Base-by-base conservation (phyloP, 1,140 invertebrate species). In the Drosophila sturtevanti region DNA sequence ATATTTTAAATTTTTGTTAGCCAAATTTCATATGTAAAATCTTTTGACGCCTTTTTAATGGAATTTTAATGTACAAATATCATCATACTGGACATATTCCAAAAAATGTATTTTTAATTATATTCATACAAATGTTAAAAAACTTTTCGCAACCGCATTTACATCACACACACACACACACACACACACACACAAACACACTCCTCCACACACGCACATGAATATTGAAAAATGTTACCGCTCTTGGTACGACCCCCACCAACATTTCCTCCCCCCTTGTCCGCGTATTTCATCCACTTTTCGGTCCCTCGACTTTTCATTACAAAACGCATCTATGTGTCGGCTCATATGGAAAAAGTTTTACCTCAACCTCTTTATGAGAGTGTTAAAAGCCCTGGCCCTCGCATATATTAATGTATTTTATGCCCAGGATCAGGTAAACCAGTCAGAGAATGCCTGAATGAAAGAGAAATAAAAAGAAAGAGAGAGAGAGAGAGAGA, bases 121-220 rank as follows among this genome's bases (percentile, higher is more conserved):
- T 89, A 89, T 89, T 89, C 84, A 89, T 89, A 89, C 85, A 89
- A 89, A 89, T 89, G 84, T 89, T 89, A 61, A 89, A 85, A 87
- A 81, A 79, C 61, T 56, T 89, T 89, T 72, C 69, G 56, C 68
- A 72, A 34, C 74, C 59, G 59, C 72, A 87, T 86, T 87, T 82
- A 82, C 84, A 87, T 87, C 67, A 63, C 61, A 59, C 72, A 61
- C 38, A 63, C 59, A 51, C 37, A 59, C 34, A 68, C 34, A 73
- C 65, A 41, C 48, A 66, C 52, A 58, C 24, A 62, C 18, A 14
- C 31, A 34, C 41, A 14, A 14, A 21, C 21, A 27, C 5, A 16
- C 44, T 1, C 44, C 44, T 16, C 38, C 38, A 14, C 48, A 58
- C 54, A 65, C 55, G 48, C 70, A 70, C 84, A 89, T 89, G 84